Conservation (phyloP, 2,113 vertebrate genomes). For the Kryptolebias marmoratus region DNA sequence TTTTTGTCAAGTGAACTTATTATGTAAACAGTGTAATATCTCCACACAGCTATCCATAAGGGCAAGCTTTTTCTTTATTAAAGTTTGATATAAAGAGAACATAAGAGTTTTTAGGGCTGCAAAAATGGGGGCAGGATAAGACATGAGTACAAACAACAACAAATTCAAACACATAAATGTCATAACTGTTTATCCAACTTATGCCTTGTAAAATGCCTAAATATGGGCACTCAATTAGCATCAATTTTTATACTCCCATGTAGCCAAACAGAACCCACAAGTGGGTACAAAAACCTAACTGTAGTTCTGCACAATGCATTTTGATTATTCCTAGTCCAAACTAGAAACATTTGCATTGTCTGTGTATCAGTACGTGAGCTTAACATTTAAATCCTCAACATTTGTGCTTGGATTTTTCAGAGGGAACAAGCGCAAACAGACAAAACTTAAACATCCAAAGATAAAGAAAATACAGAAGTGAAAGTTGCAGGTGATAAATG, state of each 20-base stretch:
- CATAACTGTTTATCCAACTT: too few relatives aligned
- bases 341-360: too few relatives aligned
- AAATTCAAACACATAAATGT: too few relatives aligned
- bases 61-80: not conserved
- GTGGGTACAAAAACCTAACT: too few relatives aligned
- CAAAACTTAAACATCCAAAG: not conserved
- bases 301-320: too few relatives aligned
- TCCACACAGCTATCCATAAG: not conserved
- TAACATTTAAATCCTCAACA: not conserved
- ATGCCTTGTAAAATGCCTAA: too few relatives aligned
- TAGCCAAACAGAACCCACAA: too few relatives aligned
- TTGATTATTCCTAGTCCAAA: too few relatives aligned
- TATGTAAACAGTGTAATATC: not conserved
- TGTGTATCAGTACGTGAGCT: not conserved
- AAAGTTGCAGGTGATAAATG: not conserved
- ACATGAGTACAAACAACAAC: not conserved
- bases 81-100: not conserved
- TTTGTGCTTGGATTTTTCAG: not conserved
- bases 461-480: not conserved
- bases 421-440: not conserved
- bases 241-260: too few relatives aligned
- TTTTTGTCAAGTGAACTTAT: slow-evolving; percentile 20
- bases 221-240: too few relatives aligned
- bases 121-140: not conserved
- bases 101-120: not conserved